Evolutionary conservation across 2,888 invertebrate species (phyloP), one percentile per base, ranked within the genome.

Genomic region (Meloe dianella): DNA sequence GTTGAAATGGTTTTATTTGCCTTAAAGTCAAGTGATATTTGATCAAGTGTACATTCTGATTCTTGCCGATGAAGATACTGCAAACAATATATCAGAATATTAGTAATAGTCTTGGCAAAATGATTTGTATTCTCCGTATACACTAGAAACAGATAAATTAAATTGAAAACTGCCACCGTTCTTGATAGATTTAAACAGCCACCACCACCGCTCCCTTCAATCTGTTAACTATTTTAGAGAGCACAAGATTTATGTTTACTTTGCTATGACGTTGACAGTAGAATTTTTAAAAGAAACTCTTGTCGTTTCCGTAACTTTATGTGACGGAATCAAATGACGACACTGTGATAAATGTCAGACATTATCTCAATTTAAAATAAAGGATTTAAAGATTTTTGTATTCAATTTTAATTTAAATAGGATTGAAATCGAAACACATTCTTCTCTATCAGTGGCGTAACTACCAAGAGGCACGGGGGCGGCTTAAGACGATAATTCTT

Each of bases 281-380:
- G 10, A 17, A 12, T 4, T 54, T 12, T 54, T 24, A 27, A 24
- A 54, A 54, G 54, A 54, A 54, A 54, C 60, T 67, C 71, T 69
- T 60, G 51, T 63, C 65, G 69, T 69, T 73, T 70, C 66, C 57
- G 68, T 73, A 68, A 72, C 68, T 22, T 54, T 24, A 27, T 71
- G 69, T 68, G 72, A 73, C 65, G 65, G 65, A 71, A 71, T 54
- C 64, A 63, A 41, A 41, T n/a, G 63, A 66, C 58, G 59, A 61
- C 70, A 70, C 69, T 67, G 70, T 77, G 77, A 77, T 77, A 74
- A 75, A 77, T 76, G 74, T 73, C 72, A 71, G 66, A 6, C 61
- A 66, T 70, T 71, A 65, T 68, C 70, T 70, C 63, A 66, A 71
- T 71, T 62, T 66, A 65, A 66, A 41, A 62, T 65, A 56, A 22